Evolutionary conservation across 1,140 invertebrate genomes (phyloP).

Genomic region (Macrosteles quadrilineatus): DNA sequence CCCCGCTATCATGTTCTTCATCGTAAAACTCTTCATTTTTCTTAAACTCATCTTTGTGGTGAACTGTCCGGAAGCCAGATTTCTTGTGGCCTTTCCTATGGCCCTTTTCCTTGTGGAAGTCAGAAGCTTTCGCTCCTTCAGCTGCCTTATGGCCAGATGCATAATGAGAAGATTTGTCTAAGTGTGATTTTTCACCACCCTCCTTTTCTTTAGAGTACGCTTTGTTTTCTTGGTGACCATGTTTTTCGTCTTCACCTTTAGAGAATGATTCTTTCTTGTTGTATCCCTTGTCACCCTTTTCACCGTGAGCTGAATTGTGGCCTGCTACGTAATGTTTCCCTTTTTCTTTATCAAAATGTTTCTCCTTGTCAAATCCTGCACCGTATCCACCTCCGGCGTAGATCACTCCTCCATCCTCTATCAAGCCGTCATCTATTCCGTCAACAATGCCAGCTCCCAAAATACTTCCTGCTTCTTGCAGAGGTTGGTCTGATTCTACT

Average conservation of each 20-base stretch:
- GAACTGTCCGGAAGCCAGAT: slow-evolving; percentile 63
- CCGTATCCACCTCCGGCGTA: background rate
- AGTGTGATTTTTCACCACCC: slow-evolving; percentile 44
- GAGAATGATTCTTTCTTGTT: slow-evolving; percentile 54
- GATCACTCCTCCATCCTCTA: background rate
- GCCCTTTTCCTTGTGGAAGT: slow-evolving; percentile 47
- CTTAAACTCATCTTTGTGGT: slow-evolving; percentile 66
- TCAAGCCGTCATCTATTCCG: background rate
- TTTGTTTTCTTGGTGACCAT: slow-evolving; percentile 42
- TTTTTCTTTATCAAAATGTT: slow-evolving; percentile 40
- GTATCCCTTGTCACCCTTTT: slow-evolving; percentile 61
- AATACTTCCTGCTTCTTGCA: slow-evolving; percentile 17
- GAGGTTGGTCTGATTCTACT: background rate
- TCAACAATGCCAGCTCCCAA: background rate
- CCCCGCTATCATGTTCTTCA: slow-evolving; percentile 63
- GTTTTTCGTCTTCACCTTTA: slow-evolving; percentile 46
- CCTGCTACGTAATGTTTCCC: slow-evolving; percentile 40
- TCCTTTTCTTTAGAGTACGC: slow-evolving; percentile 39
- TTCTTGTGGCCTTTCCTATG: slow-evolving; percentile 66
- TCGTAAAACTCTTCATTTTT: slow-evolving; percentile 67
- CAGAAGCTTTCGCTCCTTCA: slow-evolving; percentile 40
- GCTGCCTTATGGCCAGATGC: slow-evolving; percentile 52
- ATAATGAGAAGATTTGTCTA: slow-evolving; percentile 46
- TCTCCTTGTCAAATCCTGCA: slow-evolving; percentile 15
- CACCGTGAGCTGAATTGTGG: slow-evolving; percentile 48